phyloP scores from a whole-genome alignment of 2,888 invertebrate genomes.

The Troilus luridus region DNA sequence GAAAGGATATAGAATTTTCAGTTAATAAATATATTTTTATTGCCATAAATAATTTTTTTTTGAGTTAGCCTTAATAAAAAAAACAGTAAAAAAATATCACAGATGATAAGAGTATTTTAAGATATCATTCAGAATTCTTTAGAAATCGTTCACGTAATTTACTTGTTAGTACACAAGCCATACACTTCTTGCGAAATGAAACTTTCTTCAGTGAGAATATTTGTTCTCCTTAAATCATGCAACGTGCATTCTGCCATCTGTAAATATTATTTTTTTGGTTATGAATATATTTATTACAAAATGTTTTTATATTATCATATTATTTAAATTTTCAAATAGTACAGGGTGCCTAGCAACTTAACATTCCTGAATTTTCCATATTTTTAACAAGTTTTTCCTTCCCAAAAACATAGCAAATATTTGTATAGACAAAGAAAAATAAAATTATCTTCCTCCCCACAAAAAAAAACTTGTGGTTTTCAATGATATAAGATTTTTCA shows the following conservation, averaged over 20 bases:
- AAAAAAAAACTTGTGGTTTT: too few relatives aligned
- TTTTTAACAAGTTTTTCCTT: too few relatives aligned
- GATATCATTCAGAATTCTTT: neutral
- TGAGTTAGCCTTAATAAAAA: neutral
- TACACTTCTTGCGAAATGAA: constrained; percentile 14
- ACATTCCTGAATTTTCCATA: too few relatives aligned
- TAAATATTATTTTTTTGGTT: neutral
- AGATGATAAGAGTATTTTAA: neutral
- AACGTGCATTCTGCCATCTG: constrained; percentile 27
- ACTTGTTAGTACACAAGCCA: neutral
- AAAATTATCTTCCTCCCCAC: too few relatives aligned
- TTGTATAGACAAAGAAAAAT: too few relatives aligned
- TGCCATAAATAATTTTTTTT: constrained; percentile 5
- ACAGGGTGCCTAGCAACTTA: too few relatives aligned
- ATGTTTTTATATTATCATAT: neutral
- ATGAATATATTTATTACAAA: neutral
- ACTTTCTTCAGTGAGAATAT: neutral
- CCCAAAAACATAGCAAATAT: too few relatives aligned
- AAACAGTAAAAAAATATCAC: constrained; percentile 32
- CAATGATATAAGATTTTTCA: too few relatives aligned
- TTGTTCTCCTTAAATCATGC: neutral
- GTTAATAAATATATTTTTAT: constrained; percentile 34
- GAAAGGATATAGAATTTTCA: neutral
- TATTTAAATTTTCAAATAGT: too few relatives aligned
- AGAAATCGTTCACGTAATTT: neutral